Percentiles rank a stretch among this genome's conserved stretches.
phyloP scores from a whole-genome alignment of 1,140 invertebrate genomes.

The Cyphomyrmex costatus region DNA sequence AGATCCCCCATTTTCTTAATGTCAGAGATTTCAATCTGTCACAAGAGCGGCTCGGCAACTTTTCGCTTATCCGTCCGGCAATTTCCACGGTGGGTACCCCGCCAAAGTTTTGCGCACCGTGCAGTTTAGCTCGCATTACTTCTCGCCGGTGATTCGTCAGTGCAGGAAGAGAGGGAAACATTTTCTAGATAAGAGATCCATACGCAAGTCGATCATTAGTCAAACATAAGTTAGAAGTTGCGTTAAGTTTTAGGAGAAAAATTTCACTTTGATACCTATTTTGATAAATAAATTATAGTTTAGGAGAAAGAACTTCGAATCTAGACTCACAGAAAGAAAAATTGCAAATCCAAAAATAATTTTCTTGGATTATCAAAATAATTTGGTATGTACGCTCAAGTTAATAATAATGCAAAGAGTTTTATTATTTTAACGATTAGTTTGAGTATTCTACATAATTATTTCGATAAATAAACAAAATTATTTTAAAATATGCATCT shows the following conservation, averaged over 20 bases:
- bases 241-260: background rate
- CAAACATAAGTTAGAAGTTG: slow-evolving; percentile 15
- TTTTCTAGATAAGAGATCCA: slow-evolving; percentile 24
- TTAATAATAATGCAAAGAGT: no score
- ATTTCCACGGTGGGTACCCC: slow-evolving; percentile 28
- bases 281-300: background rate
- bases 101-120: slow-evolving; percentile 46
- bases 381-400: no score
- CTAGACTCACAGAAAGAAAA: background rate
- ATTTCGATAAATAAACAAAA: no score
- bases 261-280: background rate
- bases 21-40: slow-evolving; percentile 76
- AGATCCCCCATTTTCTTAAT: slow-evolving; percentile 77
- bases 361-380: no score
- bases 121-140: slow-evolving; percentile 53
- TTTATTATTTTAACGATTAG: no score
- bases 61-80: slow-evolving; percentile 64
- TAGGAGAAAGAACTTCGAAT: background rate
- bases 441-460: no score
- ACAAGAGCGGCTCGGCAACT: slow-evolving; percentile 58
- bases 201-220: slow-evolving; percentile 2
- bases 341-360: no score
- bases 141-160: slow-evolving; percentile 48
- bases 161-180: background rate
- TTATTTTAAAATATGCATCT: no score